Evolutionary conservation across 2,888 invertebrate species (phyloP), one percentile per base, ranked within the genome.

Genomic region (Poecilus cupreus): DNA sequence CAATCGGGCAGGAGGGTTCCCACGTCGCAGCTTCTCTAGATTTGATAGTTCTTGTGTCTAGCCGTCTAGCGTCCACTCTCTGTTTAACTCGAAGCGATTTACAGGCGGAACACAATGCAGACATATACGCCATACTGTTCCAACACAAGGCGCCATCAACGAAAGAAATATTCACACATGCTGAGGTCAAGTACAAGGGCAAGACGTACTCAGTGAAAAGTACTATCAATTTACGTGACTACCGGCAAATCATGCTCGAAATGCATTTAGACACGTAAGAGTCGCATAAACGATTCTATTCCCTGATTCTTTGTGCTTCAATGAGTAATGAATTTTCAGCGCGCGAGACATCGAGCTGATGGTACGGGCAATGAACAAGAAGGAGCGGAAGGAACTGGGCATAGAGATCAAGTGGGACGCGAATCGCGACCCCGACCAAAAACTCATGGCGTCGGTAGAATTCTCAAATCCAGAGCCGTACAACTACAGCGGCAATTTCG

Each of bases 361-460:
- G 64, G 89, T 93, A 82, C 93, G 93, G 82, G 92, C 93, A 1
- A 90, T 93, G 83, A 91, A 93, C 49, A 91, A 92, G 5, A 89
- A 91, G 0, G 88, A 89, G 10, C 91, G 92, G 75, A 95, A 95
- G 86, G 93, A 94, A 24, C 89, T 94, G 0, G 93, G 93, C 3
- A 89, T 95, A 0, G 94, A 95, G 80, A 87, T 96, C 16, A 95
- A 95, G 87, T 96, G 96, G 96, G 96, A 96, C 86, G 96, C 95
- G 0, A 96, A 96, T 88, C 91, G 96, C 5, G 95, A 96, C 89
- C 96, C 96, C 0, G 92, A 93, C 64, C 93, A 95, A 87, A 94
- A 94, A 87, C 90, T 95, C 82, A 91, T 92, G 83, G 88, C 92
- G 0, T 92, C 92, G 78, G 89, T 93, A 0, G 93, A 93, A 82